A percentile compares a stretch with the other conserved stretches of the same genome.
Evolutionary conservation across 2,797 vertebrate species (phyloP).

Genomic region (Tangara arthus): DNA sequence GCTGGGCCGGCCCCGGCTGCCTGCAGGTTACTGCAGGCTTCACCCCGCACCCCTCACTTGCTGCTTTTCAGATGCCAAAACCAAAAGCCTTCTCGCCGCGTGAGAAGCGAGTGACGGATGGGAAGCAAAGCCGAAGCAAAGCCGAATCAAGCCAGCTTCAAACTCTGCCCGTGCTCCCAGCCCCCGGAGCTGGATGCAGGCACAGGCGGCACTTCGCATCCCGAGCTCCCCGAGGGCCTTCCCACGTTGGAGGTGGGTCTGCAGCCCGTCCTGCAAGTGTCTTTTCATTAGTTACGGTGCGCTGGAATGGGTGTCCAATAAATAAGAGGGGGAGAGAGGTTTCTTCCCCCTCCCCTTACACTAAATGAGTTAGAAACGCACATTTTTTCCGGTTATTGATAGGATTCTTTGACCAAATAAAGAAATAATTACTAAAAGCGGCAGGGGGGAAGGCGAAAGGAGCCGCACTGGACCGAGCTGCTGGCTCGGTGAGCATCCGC

Average conservation of each 20-base stretch:
- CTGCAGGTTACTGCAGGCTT: not conserved
- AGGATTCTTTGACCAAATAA: slow-evolving; percentile 21
- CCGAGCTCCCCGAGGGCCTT: not conserved
- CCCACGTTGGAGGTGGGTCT: not conserved
- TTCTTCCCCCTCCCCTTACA: not conserved
- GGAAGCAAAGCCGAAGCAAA: not conserved
- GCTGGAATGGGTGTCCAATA: not conserved
- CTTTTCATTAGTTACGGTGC: not conserved
- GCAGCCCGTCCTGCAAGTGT: not conserved
- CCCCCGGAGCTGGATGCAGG: not conserved
- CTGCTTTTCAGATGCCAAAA: not conserved
- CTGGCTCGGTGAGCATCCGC: not conserved
- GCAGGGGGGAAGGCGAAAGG: not conserved
- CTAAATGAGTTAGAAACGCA: not conserved
- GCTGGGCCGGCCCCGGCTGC: not conserved
- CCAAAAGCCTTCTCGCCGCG: not conserved
- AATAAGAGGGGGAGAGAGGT: not conserved
- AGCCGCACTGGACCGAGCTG: not conserved
- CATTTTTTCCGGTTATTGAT: not conserved
- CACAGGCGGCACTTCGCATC: not conserved
- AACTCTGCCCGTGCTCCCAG: not conserved
- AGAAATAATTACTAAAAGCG: not conserved
- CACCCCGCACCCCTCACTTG: not conserved
- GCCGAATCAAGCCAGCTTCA: not conserved
- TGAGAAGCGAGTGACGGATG: not conserved